These are phyloP conservation scores for Lepidocolaptes lacrymiger DNA, from an alignment of 2,797 vertebrate genomes.

Conservation along the genomic window DNA sequence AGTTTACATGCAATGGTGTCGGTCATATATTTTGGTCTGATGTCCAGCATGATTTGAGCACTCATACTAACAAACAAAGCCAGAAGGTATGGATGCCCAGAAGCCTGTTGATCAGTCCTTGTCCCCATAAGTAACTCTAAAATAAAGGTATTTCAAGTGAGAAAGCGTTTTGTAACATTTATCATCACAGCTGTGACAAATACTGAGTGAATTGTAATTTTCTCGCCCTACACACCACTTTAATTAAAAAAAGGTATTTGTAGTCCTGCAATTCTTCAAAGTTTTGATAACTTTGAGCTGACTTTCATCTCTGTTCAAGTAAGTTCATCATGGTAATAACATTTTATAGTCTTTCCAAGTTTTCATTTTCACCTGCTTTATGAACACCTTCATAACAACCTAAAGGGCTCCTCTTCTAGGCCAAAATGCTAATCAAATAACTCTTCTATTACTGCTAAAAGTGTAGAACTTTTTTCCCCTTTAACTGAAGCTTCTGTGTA, in stretches of 20 bases:
- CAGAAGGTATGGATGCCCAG: not conserved
- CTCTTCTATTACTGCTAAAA: conserved; percentile 62
- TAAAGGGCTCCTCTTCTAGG: conserved; percentile 51
- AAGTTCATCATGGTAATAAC: conserved; percentile 70
- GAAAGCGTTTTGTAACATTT: not conserved
- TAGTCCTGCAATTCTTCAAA: not conserved
- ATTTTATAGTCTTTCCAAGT: conserved; percentile 69
- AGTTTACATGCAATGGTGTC: not conserved
- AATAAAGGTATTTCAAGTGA: not conserved
- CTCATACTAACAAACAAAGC: not conserved
- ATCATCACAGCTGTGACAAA: not conserved
- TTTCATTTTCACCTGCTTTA: conserved; percentile 76
- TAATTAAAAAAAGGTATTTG: not conserved
- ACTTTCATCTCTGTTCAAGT: conserved; percentile 69
- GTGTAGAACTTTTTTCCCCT: conserved; percentile 9
- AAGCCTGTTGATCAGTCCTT: not conserved
- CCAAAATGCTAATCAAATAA: conserved; percentile 68
- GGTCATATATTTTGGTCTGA: not conserved
- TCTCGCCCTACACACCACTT: not conserved
- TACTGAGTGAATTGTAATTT: not conserved
- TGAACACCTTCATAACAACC: conserved; percentile 52
- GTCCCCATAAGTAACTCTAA: not conserved
- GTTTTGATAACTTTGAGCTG: conserved; percentile 74
- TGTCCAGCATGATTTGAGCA: not conserved
- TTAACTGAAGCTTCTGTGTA: not conserved